phyloP scores from a whole-genome alignment of 2,113 vertebrate genomes.

The Cynoglossus semilaevis region DNA sequence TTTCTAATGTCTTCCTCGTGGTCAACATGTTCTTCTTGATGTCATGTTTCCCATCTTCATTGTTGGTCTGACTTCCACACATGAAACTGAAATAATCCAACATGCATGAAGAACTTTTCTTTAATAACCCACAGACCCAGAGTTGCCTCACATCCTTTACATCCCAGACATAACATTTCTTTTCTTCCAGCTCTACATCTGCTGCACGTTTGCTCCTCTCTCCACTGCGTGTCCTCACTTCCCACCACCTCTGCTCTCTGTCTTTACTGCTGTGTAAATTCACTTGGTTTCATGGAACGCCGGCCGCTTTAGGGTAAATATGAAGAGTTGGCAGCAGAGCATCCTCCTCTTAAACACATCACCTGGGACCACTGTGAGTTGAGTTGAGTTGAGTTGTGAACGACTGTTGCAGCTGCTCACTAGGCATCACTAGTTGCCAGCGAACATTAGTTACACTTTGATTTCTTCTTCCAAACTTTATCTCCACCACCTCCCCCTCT shows the following conservation, averaged over 20 bases:
- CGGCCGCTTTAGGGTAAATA: slow-evolving; percentile 9
- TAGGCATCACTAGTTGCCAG: slow-evolving; percentile 15
- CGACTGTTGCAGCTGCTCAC: slow-evolving; percentile 24
- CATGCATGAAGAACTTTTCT: no score
- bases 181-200: background rate
- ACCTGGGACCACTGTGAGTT: slow-evolving; percentile 18
- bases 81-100: no score
- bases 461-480: slow-evolving; percentile 8
- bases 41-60: no score
- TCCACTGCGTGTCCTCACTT: background rate
- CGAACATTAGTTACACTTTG: slow-evolving; percentile 32
- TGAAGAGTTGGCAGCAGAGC: slow-evolving; percentile 1
- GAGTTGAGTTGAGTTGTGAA: background rate
- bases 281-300: slow-evolving; percentile 19
- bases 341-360: slow-evolving; percentile 13
- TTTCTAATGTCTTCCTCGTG: no score
- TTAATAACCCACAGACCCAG: no score
- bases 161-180: slow-evolving; percentile 24
- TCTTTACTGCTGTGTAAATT: slow-evolving; percentile 36
- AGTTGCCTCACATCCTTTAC: slow-evolving; percentile 1
- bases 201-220: slow-evolving; percentile 9
- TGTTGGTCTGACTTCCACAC: no score
- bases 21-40: no score
- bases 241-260: background rate
- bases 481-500: slow-evolving; percentile 6